Evolutionary conservation across 2,888 invertebrate genomes (phyloP), one percentile per base, ranked within the genome.

Genomic region (Pristionchus exspectatus): DNA sequence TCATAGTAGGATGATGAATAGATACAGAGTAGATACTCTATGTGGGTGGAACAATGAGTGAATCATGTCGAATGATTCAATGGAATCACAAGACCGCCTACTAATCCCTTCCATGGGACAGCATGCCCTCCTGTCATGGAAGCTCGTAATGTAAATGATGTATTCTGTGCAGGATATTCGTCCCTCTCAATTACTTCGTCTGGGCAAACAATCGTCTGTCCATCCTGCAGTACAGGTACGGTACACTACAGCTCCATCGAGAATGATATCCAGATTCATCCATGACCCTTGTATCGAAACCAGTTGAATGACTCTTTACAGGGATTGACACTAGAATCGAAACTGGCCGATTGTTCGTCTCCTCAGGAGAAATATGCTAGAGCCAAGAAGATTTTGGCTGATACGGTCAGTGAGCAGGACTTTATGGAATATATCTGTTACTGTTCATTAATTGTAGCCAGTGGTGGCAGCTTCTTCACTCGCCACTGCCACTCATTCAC

Each of bases 381-480:
- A 30, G 90, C 91, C 24, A 91, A 89, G 85, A 84, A 56, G 2
- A 69, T 91, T 0, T 89, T 92, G 85, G 91, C 90, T 24, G 90
- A 87, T 33, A 91, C 92, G 90, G 92, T 92, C 74, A 16, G 84
- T 21, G 16, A 30, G 18, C 1, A 59, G 4, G 12, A 24, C 7
- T 16, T 50, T 18, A 2, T 10, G 59, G 21, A 59, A 5, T 85
- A 33, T 4, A 24, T 59, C 12, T 21, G 7, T 30, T 21, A 44
- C 50, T 16, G 24, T 5, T 59, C 7, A 21, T 59, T 18, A 7
- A 54, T 95, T 85, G 56, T 95, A 97, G 97, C 96, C 96, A 91
- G 97, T 98, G 30, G 97, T 98, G 5, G 98, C 97, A 0, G 97
- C 98, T 0, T 99, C 98, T 0, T 98, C 98, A 95, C 96, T 98